phyloP scores from a whole-genome alignment of 2,888 invertebrate species.

The Phengaris arion region DNA sequence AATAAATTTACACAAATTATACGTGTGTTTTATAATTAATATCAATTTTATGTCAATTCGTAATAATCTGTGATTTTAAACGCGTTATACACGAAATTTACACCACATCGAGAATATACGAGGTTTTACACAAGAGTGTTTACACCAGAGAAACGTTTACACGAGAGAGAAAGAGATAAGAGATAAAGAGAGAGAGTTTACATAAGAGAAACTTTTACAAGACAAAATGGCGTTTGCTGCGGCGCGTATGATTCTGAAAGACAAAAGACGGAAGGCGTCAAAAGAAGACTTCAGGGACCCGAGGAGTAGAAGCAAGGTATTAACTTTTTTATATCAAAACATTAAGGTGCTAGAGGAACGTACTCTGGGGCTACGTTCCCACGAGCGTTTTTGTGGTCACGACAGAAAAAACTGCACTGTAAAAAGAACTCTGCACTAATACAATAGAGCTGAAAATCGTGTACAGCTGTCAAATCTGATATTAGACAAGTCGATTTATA shows the following conservation, averaged over 20 bases:
- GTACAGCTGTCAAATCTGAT: too few species aligned
- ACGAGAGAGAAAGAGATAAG: background rate
- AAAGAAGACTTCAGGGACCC: constrained; percentile 87
- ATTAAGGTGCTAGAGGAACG: too few species aligned
- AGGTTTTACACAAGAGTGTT: constrained; percentile 32
- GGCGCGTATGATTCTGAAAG: constrained; percentile 90
- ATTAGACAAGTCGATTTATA: too few species aligned
- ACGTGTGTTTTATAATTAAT: constrained; percentile 29
- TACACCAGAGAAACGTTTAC: constrained; percentile 3
- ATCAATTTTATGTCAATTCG: constrained; percentile 40
- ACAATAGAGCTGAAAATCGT: too few species aligned
- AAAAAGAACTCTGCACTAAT: too few species aligned
- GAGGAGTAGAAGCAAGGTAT: constrained; percentile 90
- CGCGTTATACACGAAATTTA: constrained; percentile 18
- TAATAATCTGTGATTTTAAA: constrained; percentile 39
- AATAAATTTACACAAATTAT: constrained; percentile 48
- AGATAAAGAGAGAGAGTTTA: constrained; percentile 30
- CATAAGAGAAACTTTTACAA: constrained; percentile 24
- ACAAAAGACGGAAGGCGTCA: constrained; percentile 88
- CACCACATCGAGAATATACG: background rate
- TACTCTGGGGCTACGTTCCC: too few species aligned
- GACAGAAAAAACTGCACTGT: too few species aligned
- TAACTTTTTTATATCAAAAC: too few species aligned
- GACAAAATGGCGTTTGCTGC: constrained; percentile 89
- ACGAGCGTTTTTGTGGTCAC: too few species aligned